Conservation (phyloP, 2,888 invertebrate species). For the Amphipyra tragopoginis region DNA sequence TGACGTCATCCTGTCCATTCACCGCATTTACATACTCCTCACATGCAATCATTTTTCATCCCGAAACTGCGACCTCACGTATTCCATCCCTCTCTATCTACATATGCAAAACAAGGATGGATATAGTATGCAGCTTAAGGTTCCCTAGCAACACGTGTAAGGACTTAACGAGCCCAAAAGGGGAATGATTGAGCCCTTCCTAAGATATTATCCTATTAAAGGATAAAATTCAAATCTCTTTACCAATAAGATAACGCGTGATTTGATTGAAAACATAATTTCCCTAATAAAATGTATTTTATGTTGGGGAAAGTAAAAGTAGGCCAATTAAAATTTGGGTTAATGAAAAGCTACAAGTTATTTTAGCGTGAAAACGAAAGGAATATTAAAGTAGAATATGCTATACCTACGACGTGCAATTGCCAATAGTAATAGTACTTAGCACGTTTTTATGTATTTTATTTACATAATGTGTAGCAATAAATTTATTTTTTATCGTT, state of each 20-base stretch:
- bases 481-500: too few relatives aligned
- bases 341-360: too few relatives aligned
- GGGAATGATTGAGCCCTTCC: slow-evolving; percentile 3
- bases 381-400: too few relatives aligned
- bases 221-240: slow-evolving; percentile 14
- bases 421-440: too few relatives aligned
- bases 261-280: not conserved
- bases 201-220: slow-evolving; percentile 14
- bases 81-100: not conserved
- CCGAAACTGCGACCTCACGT: slow-evolving; percentile 5
- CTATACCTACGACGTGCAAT: too few relatives aligned
- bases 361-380: too few relatives aligned
- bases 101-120: slow-evolving; percentile 1
- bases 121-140: slow-evolving; percentile 8
- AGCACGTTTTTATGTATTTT: too few relatives aligned
- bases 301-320: too few relatives aligned
- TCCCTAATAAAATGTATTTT: too few relatives aligned
- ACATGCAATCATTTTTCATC: slow-evolving; percentile 31
- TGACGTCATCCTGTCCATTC: slow-evolving; percentile 28
- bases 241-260: not conserved
- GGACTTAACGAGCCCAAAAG: slow-evolving; percentile 10
- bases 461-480: too few relatives aligned
- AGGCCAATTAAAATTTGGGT: too few relatives aligned
- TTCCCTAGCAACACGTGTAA: slow-evolving; percentile 21
- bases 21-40: slow-evolving; percentile 29